Base-by-base conservation (phyloP, 2,113 vertebrate species). In the Diphyllodes magnificus region DNA sequence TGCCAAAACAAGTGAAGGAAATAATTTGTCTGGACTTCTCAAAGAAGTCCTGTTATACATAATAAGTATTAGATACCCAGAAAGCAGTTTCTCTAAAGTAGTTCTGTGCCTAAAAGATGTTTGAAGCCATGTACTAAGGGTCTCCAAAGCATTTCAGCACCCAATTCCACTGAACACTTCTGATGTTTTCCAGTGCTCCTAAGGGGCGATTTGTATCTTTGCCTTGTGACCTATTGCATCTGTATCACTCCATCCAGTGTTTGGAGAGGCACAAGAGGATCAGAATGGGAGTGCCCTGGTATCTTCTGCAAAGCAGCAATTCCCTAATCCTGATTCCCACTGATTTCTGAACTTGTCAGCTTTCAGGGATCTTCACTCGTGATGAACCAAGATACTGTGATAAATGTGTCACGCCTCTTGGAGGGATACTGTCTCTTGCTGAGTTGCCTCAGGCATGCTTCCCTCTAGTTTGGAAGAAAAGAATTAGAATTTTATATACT, bases 161-260 rank as follows among this genome's bases (percentile, higher is more conserved):
- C 15, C 40, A 25, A 14, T 56, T 22, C 20, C 24, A 20, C 25
- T 24, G 45, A 45, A 13, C 0, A 0, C 21, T 72, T 76, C 45
- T 54, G 50, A n/a, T 10, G 5, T 61, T 77, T 77, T 49, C 15
- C 31, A 27, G 27, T 66, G 35, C 20, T 68, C 61, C 40, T 54
- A 45, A 50, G 42, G 23, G 21, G 13, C 3, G 1, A 39, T 35
- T 57, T 6, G 2, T 40, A 24, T 19, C 49, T 60, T 63, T 72
- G 49, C 40, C 35, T 83, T 72, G 24, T 88, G 40, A 73, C 17
- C 54, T 70, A 1, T 37, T 53, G 33, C 20, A 6, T 15, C 27
- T 78, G 6, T 17, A 16, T 63, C 17, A 2, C 27, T 81, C 8
- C 7, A 13, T 66, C 24, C 37, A 40, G 40, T 8, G 1, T 49